A percentile compares a stretch with the other conserved stretches of the same genome.
These are phyloP conservation scores for Chelidonichthys spinosus DNA, from an alignment of 2,797 vertebrate species.

Conservation along the genomic window DNA sequence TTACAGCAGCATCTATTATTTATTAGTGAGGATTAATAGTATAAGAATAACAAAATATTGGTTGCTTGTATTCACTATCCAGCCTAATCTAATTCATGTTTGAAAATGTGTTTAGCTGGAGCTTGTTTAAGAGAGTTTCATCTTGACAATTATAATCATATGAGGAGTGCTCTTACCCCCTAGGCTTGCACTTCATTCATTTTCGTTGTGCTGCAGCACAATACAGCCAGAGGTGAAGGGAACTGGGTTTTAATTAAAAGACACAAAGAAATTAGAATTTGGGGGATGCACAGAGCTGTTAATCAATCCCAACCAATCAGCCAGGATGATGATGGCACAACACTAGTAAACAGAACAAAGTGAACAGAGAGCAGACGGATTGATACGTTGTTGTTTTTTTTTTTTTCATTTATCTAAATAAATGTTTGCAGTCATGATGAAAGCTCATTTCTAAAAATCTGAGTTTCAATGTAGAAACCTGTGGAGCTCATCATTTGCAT, in stretches of 20 bases:
- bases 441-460: not conserved
- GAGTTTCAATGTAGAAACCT: not conserved
- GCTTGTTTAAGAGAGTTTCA: constrained; percentile 71
- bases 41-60: constrained; percentile 62
- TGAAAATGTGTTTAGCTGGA: constrained; percentile 66
- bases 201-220: constrained; percentile 71
- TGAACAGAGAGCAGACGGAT: constrained; percentile 41
- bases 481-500: not conserved
- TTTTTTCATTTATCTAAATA: constrained; percentile 54
- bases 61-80: constrained; percentile 56
- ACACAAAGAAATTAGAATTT: constrained; percentile 74
- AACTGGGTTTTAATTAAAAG: constrained; percentile 84
- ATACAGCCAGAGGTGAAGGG: constrained; percentile 79
- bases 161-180: constrained; percentile 67
- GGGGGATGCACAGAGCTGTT: constrained; percentile 69
- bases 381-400: constrained; percentile 48
- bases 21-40: constrained; percentile 64
- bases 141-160: constrained; percentile 76
- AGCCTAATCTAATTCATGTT: constrained; percentile 61
- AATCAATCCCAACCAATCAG: constrained; percentile 78
- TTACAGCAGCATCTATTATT: constrained; percentile 60
- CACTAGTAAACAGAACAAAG: constrained; percentile 49
- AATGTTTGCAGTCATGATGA: constrained; percentile 50
- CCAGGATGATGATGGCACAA: constrained; percentile 50
- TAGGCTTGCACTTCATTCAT: constrained; percentile 65